Conservation (phyloP, 2,888 invertebrate genomes). For the Reticulitermes lucifugus region DNA sequence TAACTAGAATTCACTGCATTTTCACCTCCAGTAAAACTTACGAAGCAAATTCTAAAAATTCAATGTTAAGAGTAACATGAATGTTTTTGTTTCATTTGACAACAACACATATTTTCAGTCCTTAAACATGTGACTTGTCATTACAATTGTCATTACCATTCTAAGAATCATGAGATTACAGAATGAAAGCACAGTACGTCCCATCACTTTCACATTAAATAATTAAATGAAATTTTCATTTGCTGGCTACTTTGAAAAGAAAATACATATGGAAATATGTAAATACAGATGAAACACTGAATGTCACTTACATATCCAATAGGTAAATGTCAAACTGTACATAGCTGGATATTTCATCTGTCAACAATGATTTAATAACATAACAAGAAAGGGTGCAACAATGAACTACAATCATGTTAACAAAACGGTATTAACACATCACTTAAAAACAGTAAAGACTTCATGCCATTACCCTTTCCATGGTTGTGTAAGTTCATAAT, state of each 20-base stretch:
- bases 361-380: background rate
- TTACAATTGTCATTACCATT: too few species aligned
- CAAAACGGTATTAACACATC: background rate
- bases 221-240: too few species aligned
- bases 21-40: background rate
- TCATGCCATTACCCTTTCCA: background rate
- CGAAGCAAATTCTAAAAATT: too few species aligned
- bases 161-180: too few species aligned
- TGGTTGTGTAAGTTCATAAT: slow-evolving; percentile 13
- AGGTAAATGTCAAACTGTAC: background rate
- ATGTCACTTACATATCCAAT: background rate
- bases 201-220: too few species aligned
- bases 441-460: background rate
- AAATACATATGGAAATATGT: background rate
- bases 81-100: too few species aligned
- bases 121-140: too few species aligned
- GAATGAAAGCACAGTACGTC: too few species aligned
- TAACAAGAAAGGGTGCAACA: background rate
- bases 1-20: background rate
- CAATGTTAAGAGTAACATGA: too few species aligned
- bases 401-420: background rate
- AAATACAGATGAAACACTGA: background rate
- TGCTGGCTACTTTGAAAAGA: background rate
- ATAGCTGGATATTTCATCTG: background rate
- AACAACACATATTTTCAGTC: too few species aligned